Evolutionary conservation across 2,888 invertebrate genomes (phyloP).

Genomic region (Endotricha flammealis): DNA sequence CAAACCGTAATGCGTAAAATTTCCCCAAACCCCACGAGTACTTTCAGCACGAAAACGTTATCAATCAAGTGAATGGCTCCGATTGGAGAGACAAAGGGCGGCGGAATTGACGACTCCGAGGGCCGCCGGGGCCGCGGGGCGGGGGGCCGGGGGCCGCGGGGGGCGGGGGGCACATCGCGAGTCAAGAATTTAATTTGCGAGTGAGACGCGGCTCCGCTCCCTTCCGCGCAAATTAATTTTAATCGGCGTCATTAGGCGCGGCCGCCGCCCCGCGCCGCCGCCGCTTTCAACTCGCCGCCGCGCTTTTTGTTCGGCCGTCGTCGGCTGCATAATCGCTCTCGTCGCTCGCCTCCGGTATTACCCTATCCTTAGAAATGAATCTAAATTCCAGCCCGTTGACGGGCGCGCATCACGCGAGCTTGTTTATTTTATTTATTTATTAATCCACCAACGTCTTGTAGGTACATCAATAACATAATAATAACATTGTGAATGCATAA

Average conservation of each 20-base stretch:
- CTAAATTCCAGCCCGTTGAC: constrained; percentile 26
- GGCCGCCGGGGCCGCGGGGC: constrained; percentile 14
- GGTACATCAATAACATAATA: too few species aligned
- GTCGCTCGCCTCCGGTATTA: constrained; percentile 26
- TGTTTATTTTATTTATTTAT: too few species aligned
- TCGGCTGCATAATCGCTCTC: constrained; percentile 22
- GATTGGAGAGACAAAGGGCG: constrained; percentile 33
- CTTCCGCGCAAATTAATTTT: constrained; percentile 68
- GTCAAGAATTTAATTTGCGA: constrained; percentile 66
- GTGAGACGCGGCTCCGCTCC: constrained; percentile 26
- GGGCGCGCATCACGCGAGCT: constrained; percentile 27
- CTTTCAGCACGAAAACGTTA: constrained; percentile 25
- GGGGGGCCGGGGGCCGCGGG: constrained; percentile 14
- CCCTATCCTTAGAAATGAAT: constrained; percentile 29
- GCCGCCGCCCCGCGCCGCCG: constrained; percentile 23
- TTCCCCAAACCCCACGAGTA: not conserved
- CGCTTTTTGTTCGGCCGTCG: constrained; percentile 14
- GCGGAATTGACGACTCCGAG: too few species aligned
- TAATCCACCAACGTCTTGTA: too few species aligned
- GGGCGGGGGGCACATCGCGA: constrained; percentile 28
- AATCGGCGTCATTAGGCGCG: constrained; percentile 65
- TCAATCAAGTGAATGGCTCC: constrained; percentile 40
- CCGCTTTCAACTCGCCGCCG: constrained; percentile 33
- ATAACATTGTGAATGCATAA: too few species aligned
- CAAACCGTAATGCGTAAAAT: not conserved